phyloP scores from a whole-genome alignment of 2,888 invertebrate species.

The Eupithecia pulchellata region DNA sequence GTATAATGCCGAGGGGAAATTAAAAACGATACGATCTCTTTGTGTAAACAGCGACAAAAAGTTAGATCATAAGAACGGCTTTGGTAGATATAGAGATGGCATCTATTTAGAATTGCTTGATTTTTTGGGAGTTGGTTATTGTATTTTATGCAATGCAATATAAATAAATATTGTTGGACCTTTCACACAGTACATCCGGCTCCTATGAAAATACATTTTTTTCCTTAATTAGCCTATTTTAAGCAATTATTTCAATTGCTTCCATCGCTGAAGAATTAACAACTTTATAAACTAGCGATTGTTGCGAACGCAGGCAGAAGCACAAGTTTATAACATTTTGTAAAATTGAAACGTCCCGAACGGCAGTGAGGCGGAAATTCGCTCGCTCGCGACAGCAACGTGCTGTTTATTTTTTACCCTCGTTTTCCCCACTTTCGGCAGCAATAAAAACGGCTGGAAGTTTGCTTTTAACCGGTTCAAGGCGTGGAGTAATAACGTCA shows the following conservation, averaged over 20 bases:
- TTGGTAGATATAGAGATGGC: slow-evolving; percentile 14
- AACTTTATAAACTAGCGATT: slow-evolving; percentile 55
- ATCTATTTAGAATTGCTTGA: neutral
- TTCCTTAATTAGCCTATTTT: no score
- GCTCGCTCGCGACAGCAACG: slow-evolving; percentile 61
- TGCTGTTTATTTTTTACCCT: slow-evolving; percentile 66
- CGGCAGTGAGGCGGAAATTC: slow-evolving; percentile 73
- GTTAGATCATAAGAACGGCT: slow-evolving; percentile 41
- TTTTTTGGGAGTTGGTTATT: neutral
- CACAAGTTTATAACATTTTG: slow-evolving; percentile 65
- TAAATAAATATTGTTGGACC: neutral
- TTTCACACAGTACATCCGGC: neutral
- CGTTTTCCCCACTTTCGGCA: slow-evolving; percentile 64
- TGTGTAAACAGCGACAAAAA: slow-evolving; percentile 56
- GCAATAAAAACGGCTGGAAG: slow-evolving; percentile 61
- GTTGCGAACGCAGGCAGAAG: slow-evolving; percentile 53
- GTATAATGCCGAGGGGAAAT: slow-evolving; percentile 73
- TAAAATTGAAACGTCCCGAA: slow-evolving; percentile 72
- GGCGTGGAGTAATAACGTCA: slow-evolving; percentile 9
- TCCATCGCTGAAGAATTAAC: slow-evolving; percentile 8
- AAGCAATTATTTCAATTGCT: neutral
- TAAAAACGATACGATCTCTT: slow-evolving; percentile 67
- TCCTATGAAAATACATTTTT: neutral
- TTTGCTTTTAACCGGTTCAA: slow-evolving; percentile 38
- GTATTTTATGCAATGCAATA: neutral